These are phyloP conservation scores for Pocillopora meandrina DNA, from an alignment of 92 coral and sea anemone genomes.

Conservation along the genomic window DNA sequence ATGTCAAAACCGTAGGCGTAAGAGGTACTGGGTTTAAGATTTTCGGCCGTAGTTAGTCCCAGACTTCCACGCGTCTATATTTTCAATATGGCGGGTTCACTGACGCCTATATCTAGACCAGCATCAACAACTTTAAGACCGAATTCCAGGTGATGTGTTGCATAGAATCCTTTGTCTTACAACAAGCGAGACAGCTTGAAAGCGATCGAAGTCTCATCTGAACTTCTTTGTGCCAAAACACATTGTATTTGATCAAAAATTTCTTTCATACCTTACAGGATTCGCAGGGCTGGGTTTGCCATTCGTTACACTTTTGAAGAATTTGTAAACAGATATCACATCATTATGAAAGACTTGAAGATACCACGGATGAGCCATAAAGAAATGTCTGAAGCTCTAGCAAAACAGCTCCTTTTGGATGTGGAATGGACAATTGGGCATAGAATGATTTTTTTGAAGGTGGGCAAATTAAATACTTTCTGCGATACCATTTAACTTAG, in stretches of 20 bases:
- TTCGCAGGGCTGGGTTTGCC: conserved; percentile 78
- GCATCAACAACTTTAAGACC: conserved; percentile 18
- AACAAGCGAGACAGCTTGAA: neutral
- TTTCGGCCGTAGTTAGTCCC: neutral
- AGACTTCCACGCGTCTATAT: neutral
- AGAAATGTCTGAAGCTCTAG: conserved; percentile 66
- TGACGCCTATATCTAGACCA: conserved; percentile 13
- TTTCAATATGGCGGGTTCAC: conserved; percentile 33
- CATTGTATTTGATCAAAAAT: neutral
- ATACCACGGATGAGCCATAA: conserved; percentile 39
- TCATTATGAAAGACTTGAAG: conserved; percentile 63
- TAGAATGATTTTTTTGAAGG: conserved; percentile 80
- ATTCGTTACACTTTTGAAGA: conserved; percentile 81
- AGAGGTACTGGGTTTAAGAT: no score
- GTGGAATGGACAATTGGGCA: conserved; percentile 82
- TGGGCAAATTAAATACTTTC: neutral
- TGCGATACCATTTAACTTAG: neutral
- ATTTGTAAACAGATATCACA: conserved; percentile 75
- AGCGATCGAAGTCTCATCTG: no score
- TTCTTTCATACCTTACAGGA: conserved; percentile 43
- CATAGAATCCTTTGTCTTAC: neutral
- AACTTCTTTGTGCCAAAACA: neutral
- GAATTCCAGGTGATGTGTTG: conserved; percentile 10
- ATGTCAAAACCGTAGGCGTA: no score
- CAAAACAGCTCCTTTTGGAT: conserved; percentile 53